Conservation (phyloP, 2,113 vertebrate genomes). For the Scomber japonicus region DNA sequence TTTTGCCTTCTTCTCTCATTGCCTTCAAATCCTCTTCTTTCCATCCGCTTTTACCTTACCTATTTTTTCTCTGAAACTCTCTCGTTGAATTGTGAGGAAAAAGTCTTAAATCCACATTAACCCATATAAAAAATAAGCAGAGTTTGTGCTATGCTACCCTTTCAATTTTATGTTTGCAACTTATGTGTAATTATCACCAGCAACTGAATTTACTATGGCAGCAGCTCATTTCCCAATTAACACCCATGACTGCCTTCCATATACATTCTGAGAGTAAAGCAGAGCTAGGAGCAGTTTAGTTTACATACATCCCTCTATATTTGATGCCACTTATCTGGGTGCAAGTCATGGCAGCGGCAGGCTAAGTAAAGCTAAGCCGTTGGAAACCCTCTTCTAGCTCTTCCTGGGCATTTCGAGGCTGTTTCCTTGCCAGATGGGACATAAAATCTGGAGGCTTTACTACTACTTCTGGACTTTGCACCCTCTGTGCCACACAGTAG, state of each 20-base stretch:
- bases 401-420: constrained; percentile 4
- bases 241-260: not conserved
- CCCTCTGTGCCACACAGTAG: not conserved
- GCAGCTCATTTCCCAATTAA: not conserved
- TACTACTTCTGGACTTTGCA: no score
- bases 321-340: not conserved
- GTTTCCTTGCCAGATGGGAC: constrained; percentile 26
- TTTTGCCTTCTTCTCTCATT: not conserved
- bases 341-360: constrained; percentile 1
- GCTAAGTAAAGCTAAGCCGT: not conserved
- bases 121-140: not conserved
- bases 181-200: not conserved
- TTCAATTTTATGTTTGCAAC: not conserved
- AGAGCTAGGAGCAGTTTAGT: not conserved
- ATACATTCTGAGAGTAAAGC: not conserved
- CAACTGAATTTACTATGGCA: not conserved
- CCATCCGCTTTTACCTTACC: not conserved
- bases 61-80: not conserved
- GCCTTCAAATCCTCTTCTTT: not conserved
- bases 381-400: not conserved
- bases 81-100: not conserved
- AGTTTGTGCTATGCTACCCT: not conserved
- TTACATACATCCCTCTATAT: constrained; percentile 6
- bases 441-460: constrained; percentile 13
- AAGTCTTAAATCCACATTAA: not conserved